Evolutionary conservation across 2,797 vertebrate genomes (phyloP), one percentile per base, ranked within the genome.

Genomic region (Alca torda): DNA sequence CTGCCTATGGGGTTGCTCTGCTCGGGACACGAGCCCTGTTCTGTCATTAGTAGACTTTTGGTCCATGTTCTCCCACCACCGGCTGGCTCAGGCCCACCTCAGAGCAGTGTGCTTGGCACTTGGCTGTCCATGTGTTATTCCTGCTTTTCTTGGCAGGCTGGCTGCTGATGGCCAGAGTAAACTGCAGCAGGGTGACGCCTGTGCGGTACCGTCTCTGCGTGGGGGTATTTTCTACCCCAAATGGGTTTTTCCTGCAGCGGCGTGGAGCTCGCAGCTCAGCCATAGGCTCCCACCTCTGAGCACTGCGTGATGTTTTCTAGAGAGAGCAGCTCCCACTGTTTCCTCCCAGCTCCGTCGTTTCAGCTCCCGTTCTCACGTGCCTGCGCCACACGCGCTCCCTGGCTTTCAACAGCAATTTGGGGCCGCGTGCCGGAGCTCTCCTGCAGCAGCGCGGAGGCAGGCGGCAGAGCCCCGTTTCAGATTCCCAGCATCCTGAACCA

Each of bases 361-460:
- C 54, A 48, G n/a, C 54, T 61, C 6, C 0, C 2, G 2, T 35
- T 85, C 43, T 50, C 63, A 15, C 1, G 1, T 11, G 31, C 30
- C 8, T 10, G 26, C 2, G 13, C 31, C 39, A 16, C 18, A 4
- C 9, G 2, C 2, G 16, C 41, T 54, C 28, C 64, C 24, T 24
- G n/a, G 48, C 24, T 70, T 50, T 51, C 39, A 70, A 10, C 30
- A 11, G 7, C 37, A 6, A 15, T 61, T 61, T 56, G 4, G 6
- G 41, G 37, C 53, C 3, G 0, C 41, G 39, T 13, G 12, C 39
- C 19, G 39, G 48, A 61, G 41, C 15, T 3, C 21, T 43, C 26
- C 30, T 59, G 46, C 39, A 33, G 46, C 70, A 41, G 50, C 0
- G 0, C 1, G 3, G 25, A 31, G 31, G 39, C 7, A 4, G 6